These are phyloP conservation scores for Oncorhynchus keta DNA, from an alignment of 2,113 vertebrate genomes.

Conservation along the genomic window DNA sequence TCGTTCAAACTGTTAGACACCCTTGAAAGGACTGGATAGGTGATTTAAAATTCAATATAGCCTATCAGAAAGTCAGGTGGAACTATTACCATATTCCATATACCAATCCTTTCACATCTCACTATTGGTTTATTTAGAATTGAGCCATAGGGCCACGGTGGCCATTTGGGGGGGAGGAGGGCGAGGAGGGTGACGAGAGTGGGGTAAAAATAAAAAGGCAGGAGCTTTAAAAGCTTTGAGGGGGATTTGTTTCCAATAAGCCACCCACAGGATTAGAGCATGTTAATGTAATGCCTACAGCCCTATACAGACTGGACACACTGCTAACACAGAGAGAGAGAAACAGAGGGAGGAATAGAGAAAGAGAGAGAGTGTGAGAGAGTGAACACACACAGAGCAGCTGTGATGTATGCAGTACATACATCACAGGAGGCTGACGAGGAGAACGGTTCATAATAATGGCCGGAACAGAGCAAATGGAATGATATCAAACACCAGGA, in stretches of 20 bases:
- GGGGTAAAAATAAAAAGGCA: constrained; percentile 62
- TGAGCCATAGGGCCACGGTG: not conserved
- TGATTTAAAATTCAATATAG: no score
- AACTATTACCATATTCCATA: no score
- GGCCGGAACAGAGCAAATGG: no score
- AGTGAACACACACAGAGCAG: not conserved
- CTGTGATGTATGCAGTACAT: no score
- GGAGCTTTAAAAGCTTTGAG: constrained; percentile 70
- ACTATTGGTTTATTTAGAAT: constrained; percentile 1
- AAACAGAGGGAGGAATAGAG: not conserved
- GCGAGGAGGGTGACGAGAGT: not conserved
- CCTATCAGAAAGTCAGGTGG: no score
- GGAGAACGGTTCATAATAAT: no score
- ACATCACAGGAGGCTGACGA: no score
- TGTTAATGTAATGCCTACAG: constrained; percentile 71
- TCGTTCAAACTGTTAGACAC: no score
- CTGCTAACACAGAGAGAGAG: constrained; percentile 6
- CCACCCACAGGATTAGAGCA: constrained; percentile 69
- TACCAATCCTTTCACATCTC: not conserved
- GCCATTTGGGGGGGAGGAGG: constrained; percentile 8
- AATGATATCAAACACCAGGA: no score
- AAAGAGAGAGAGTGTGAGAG: constrained; percentile 3
- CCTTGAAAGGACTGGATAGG: no score
- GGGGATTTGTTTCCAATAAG: constrained; percentile 74
- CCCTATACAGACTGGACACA: constrained; percentile 32